Percentiles rank a stretch among this genome's conserved stretches.
Evolutionary conservation across 2,888 invertebrate species (phyloP).

Genomic region (Toxonevra muliebris): DNA sequence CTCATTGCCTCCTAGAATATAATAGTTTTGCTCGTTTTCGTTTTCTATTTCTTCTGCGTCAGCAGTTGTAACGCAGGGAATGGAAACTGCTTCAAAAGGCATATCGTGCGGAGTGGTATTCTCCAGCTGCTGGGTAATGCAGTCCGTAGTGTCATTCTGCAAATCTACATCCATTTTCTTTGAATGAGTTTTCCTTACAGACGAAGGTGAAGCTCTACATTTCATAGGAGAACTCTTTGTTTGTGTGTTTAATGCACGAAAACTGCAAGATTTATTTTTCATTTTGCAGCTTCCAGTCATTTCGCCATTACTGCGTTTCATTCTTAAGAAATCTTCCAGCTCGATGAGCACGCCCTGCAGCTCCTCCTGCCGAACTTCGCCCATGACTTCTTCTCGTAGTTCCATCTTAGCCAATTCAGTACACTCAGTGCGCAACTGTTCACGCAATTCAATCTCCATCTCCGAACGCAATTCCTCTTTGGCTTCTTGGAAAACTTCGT

Average conservation of each 20-base stretch:
- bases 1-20: conserved; percentile 28
- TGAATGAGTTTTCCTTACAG: not conserved
- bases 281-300: not conserved
- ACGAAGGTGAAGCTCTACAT: not conserved
- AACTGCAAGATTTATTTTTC: not conserved
- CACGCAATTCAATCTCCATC: conserved; percentile 35
- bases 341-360: conserved; percentile 50
- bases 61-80: not conserved
- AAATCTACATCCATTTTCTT: not conserved
- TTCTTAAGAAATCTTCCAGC: conserved; percentile 48
- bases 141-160: not conserved
- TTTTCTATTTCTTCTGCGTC: conserved; percentile 22
- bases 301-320: conserved; percentile 14
- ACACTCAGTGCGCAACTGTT: conserved; percentile 39
- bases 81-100: not conserved
- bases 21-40: conserved; percentile 24
- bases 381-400: conserved; percentile 40
- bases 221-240: not conserved
- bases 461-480: conserved; percentile 42
- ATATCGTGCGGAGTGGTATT: not conserved
- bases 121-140: not conserved
- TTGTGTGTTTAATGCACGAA: not conserved
- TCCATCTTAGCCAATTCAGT: conserved; percentile 33
- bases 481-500: conserved; percentile 42
- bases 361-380: conserved; percentile 53